Percentiles rank a stretch among this genome's conserved stretches.
These are phyloP conservation scores for Sebastiscus tertius DNA, from an alignment of 2,797 vertebrate genomes.

Conservation along the genomic window DNA sequence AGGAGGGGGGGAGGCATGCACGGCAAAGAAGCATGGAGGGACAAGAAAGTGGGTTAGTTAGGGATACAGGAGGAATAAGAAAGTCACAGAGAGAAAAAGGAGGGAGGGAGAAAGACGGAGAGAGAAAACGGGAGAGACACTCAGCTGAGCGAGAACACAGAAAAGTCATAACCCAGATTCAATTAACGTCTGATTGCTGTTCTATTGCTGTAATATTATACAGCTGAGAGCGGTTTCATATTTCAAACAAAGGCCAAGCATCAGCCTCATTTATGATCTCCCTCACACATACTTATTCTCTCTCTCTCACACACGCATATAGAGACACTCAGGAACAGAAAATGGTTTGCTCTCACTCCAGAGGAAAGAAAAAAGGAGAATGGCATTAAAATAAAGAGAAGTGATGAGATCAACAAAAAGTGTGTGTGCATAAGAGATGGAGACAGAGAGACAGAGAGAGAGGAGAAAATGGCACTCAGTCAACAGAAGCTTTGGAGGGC, in stretches of 20 bases:
- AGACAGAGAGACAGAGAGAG: background rate
- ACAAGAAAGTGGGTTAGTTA: conserved; percentile 34
- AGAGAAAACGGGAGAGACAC: conserved; percentile 50
- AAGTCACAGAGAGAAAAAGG: conserved; percentile 1
- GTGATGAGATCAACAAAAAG: conserved; percentile 25
- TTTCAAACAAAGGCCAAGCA: conserved; percentile 78
- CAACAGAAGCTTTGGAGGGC: conserved; percentile 42
- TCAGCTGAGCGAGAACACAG: conserved; percentile 69
- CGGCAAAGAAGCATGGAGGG: background rate
- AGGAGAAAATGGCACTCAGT: conserved; percentile 41
- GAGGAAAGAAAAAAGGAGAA: conserved; percentile 2
- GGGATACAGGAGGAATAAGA: conserved; percentile 16
- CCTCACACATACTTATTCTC: conserved; percentile 20
- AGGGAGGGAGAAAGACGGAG: conserved; percentile 13
- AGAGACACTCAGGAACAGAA: background rate
- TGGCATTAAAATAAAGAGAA: conserved; percentile 23
- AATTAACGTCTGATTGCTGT: conserved; percentile 79
- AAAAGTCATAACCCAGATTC: conserved; percentile 81
- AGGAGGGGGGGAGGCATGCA: background rate
- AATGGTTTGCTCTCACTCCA: conserved; percentile 7
- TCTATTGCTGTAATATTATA: conserved; percentile 78
- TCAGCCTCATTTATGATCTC: conserved; percentile 63
- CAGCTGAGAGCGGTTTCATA: conserved; percentile 78
- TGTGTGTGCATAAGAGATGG: background rate
- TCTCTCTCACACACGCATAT: conserved; percentile 2